Base-by-base conservation (phyloP, 2,888 invertebrate species). In the Argynnis bischoffii region DNA sequence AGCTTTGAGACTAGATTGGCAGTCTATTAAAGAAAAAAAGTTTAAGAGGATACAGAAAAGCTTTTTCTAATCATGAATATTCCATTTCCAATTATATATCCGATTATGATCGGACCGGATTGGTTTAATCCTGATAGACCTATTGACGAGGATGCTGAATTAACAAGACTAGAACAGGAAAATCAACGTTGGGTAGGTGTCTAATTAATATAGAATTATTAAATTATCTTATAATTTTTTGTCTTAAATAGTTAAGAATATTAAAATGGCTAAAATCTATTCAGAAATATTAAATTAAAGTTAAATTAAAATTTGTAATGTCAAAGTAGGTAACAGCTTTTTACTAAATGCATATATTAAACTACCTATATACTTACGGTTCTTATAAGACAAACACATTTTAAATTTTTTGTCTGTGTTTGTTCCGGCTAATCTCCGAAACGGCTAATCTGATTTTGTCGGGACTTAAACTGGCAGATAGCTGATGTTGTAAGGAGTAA, bases 71-170 rank as follows among this genome's bases (percentile, higher is more conserved):
- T 46, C 53, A 73, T 73, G 73, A 69, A 73, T 66, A 67, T 73
- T 53, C 73, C 73, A 8, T 73, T 73, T 55, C 69, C 72, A 15
- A 54, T 67, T 3, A 55, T 72, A 26, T 69, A 67, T 35, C 73
- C 73, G 51, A 66, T 46, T 6, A 63, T 73, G 66, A 68, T 70
- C 14, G 57, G 46, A 11, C 68, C 71, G 14, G 72, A 73, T 31
- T 73, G 68, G 70, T 72, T 71, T 59, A 70, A 66, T 48, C 46
- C 69, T 4, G 73, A 73, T 57, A 69, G 60, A 21, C 73, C 71
- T 46, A 70, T 55, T 47, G 73, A 73, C 47, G 73, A 73, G 16
- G 73, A 73, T 57, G 73, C 71, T 54, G 73, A 73, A 54, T 68
- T 73, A 55, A 73, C 73, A 35, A 63, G 64, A 50, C 46, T 73